These are phyloP conservation scores for Hirtodrosophila confusa DNA, from an alignment of 2,888 invertebrate genomes.

Conservation along the genomic window DNA sequence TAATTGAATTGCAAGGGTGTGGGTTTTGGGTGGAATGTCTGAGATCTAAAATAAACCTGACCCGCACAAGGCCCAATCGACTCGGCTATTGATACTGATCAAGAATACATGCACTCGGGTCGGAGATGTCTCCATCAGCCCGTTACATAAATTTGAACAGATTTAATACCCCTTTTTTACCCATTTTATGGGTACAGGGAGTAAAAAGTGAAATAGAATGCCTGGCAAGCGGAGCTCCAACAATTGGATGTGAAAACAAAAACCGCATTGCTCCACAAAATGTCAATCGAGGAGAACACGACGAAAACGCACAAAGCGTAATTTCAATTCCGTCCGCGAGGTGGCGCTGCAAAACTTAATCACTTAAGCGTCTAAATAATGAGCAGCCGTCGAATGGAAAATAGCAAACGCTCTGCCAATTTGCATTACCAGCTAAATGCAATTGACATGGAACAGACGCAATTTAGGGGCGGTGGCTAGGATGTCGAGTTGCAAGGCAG, in stretches of 20 bases:
- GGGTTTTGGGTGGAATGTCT: too few relatives aligned
- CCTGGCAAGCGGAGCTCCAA: conserved; percentile 7
- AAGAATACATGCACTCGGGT: too few relatives aligned
- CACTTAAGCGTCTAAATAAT: conserved; percentile 76
- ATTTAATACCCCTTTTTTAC: too few relatives aligned
- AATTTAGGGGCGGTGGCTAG: neutral
- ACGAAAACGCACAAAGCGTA: conserved; percentile 32
- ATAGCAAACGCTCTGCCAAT: conserved; percentile 58
- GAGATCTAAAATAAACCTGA: too few relatives aligned
- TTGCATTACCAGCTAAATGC: conserved; percentile 68
- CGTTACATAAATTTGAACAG: too few relatives aligned
- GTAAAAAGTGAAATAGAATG: conserved; percentile 18
- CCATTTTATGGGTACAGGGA: neutral
- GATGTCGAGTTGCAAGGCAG: conserved; percentile 14
- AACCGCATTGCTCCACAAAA: conserved; percentile 50
- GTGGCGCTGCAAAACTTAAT: conserved; percentile 68
- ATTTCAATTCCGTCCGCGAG: conserved; percentile 55
- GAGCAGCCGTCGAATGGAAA: conserved; percentile 49
- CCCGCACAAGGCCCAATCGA: too few relatives aligned
- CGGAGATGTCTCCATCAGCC: too few relatives aligned
- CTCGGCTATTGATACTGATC: too few relatives aligned
- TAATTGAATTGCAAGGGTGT: too few relatives aligned
- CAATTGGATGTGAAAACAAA: conserved; percentile 51
- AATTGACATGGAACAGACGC: conserved; percentile 58
- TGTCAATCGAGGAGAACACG: conserved; percentile 28